Percentiles rank a stretch among this genome's conserved stretches.
phyloP scores from a whole-genome alignment of 1,140 invertebrate genomes.

The Ceratitis capitata region DNA sequence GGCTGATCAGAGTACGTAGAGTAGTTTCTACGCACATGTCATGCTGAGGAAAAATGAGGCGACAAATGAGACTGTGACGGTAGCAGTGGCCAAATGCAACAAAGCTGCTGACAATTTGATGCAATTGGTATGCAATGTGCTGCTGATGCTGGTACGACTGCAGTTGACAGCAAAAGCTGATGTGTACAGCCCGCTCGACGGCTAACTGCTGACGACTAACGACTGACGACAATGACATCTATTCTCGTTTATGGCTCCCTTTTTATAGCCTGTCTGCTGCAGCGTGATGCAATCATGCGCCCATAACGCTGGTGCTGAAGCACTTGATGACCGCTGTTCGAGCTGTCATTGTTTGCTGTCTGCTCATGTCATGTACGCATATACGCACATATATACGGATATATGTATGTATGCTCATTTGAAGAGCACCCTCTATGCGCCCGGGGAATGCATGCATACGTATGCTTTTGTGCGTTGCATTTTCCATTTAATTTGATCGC shows the following conservation, averaged over 20 bases:
- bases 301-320: not conserved
- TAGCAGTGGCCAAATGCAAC: not conserved
- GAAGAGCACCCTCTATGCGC: too few relatives aligned
- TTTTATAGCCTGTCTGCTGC: not conserved
- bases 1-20: too few relatives aligned
- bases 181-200: not conserved
- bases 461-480: not conserved
- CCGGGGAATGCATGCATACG: not conserved
- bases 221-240: not conserved
- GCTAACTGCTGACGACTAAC: not conserved
- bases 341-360: not conserved
- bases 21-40: not conserved
- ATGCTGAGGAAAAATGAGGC: not conserved
- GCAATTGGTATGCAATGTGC: not conserved
- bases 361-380: not conserved
- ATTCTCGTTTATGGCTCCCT: not conserved
- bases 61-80: not conserved
- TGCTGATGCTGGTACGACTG: not conserved
- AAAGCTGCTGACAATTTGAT: not conserved
- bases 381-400: not conserved
- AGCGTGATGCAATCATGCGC: not conserved
- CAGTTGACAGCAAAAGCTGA: not conserved
- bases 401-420: not conserved
- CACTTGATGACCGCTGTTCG: not conserved
- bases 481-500: constrained; percentile 12